Percentiles rank a stretch among this genome's conserved stretches.
Evolutionary conservation across 2,888 invertebrate species (phyloP).

Genomic region (Hirtodrosophila histrioides): DNA sequence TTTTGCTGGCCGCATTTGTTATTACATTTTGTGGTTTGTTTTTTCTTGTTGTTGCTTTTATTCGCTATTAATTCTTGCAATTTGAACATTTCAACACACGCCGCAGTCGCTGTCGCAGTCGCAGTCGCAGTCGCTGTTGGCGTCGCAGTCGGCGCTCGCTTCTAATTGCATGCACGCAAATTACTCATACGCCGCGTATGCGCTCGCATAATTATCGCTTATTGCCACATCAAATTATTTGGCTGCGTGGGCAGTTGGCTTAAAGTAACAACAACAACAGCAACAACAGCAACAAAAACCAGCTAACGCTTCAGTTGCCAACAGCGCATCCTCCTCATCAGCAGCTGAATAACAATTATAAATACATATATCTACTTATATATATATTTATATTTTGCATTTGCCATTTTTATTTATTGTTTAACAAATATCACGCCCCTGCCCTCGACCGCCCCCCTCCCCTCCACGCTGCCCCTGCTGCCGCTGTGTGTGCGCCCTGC

Average conservation of each 20-base stretch:
- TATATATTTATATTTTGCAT: conserved; percentile 20
- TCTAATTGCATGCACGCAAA: conserved; percentile 69
- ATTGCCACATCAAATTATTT: conserved; percentile 50
- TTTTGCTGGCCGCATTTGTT: conserved; percentile 68
- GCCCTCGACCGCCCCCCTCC: not conserved
- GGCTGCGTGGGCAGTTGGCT: conserved; percentile 41
- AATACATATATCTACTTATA: conserved; percentile 19
- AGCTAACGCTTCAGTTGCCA: conserved; percentile 48
- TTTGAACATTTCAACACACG: conserved; percentile 72
- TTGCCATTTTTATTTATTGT: conserved; percentile 66
- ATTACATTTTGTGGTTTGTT: conserved; percentile 63
- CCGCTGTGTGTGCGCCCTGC: conserved; percentile 38
- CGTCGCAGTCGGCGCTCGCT: conserved; percentile 53
- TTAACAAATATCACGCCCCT: conserved; percentile 59
- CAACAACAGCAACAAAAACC: conserved; percentile 22
- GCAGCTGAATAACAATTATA: conserved; percentile 68
- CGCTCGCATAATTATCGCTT: conserved; percentile 72
- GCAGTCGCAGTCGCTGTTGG: conserved; percentile 27
- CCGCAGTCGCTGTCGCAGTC: conserved; percentile 16
- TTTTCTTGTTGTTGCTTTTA: conserved; percentile 23
- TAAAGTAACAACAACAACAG: conserved; percentile 1
- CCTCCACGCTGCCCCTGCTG: not conserved
- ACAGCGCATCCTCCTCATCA: conserved; percentile 64
- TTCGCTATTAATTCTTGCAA: conserved; percentile 68
- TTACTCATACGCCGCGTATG: conserved; percentile 72